Percentiles rank a stretch among this genome's conserved stretches.
Conservation (phyloP, 2,797 vertebrate species). For the Aselliscus stoliczkanus region DNA sequence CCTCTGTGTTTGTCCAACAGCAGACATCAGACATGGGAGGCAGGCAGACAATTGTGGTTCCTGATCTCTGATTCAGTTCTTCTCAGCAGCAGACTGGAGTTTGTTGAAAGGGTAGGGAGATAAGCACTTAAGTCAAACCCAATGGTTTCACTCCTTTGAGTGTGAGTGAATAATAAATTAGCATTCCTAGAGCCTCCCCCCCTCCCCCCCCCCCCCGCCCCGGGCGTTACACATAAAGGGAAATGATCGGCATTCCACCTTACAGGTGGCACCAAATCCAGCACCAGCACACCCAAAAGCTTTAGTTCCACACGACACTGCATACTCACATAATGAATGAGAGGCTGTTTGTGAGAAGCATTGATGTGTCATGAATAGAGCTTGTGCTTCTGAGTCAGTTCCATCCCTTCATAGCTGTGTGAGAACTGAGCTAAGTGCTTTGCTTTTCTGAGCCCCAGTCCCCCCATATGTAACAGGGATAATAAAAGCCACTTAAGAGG, state of each 20-base stretch:
- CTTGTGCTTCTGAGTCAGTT: neutral
- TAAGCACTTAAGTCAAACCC: neutral
- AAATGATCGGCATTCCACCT: neutral
- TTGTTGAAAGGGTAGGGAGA: neutral
- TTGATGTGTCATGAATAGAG: neutral
- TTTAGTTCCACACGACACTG: neutral
- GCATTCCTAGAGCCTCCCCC: neutral
- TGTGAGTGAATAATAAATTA: neutral
- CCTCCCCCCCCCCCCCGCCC: too few species aligned
- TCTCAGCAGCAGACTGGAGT: neutral
- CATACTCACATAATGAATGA: neutral
- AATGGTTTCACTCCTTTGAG: neutral
- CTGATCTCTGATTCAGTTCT: neutral
- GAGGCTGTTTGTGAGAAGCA: neutral
- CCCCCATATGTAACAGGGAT: neutral
- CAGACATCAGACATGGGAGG: neutral
- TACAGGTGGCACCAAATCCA: neutral
- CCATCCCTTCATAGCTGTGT: too few species aligned
- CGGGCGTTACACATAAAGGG: neutral
- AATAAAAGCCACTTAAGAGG: neutral
- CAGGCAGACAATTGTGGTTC: neutral
- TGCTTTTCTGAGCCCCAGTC: neutral
- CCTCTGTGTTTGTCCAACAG: neutral
- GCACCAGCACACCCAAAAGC: neutral
- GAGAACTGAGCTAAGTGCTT: neutral